phyloP scores from a whole-genome alignment of 2,797 vertebrate genomes.

The Poecilia wingei region DNA sequence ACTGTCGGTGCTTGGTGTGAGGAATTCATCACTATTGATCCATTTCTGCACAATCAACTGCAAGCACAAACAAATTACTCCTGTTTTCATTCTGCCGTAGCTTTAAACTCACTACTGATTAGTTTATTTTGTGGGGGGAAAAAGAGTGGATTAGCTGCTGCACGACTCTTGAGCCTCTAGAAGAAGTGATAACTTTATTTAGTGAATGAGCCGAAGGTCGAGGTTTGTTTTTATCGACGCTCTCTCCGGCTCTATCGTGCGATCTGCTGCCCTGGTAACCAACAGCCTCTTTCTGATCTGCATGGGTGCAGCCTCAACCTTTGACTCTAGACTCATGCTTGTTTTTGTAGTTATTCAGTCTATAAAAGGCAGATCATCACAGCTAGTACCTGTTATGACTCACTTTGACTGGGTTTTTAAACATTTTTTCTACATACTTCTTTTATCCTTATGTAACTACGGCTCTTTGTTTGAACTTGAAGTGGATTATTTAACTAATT shows the following conservation, averaged over 20 bases:
- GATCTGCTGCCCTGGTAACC: constrained; percentile 56
- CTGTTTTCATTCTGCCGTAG: not conserved
- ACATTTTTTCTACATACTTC: not conserved
- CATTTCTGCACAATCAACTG: constrained; percentile 48
- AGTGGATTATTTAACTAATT: not conserved
- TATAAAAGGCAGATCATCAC: constrained; percentile 21
- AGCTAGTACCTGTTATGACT: not conserved
- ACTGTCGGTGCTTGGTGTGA: constrained; percentile 58
- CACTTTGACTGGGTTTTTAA: not conserved
- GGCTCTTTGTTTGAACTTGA: not conserved
- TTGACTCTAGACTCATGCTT: constrained; percentile 16
- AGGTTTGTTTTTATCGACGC: constrained; percentile 28
- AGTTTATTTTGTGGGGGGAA: not conserved
- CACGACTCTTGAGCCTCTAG: not conserved
- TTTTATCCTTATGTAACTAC: not conserved
- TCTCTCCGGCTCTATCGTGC: constrained; percentile 20
- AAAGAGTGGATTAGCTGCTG: not conserved
- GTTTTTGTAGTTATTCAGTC: constrained; percentile 16
- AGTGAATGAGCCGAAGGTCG: constrained; percentile 21
- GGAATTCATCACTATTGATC: constrained; percentile 58
- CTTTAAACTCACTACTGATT: not conserved
- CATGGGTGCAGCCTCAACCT: constrained; percentile 34
- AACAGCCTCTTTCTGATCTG: constrained; percentile 1
- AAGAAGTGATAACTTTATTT: not conserved
- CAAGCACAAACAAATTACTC: constrained; percentile 50